Evolutionary conservation across 1,140 invertebrate genomes (phyloP).

Genomic region (Cepaea nemoralis): DNA sequence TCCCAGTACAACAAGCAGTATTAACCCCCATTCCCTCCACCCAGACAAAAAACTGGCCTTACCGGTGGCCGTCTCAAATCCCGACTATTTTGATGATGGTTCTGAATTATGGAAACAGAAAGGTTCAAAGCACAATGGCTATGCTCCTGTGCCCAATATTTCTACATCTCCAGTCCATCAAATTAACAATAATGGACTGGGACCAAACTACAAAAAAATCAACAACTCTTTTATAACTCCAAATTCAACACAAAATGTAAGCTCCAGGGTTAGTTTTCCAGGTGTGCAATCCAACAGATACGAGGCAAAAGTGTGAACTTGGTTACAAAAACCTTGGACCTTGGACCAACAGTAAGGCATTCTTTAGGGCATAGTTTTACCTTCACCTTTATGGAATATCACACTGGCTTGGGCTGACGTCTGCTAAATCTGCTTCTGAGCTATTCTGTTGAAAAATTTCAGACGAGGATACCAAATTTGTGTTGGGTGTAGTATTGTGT

Average conservation of each 20-base stretch:
- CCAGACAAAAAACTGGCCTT: neutral
- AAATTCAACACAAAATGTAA: neutral
- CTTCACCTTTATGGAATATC: neutral
- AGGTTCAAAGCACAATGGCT: neutral
- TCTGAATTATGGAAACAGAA: constrained; percentile 41
- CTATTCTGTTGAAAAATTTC: no score
- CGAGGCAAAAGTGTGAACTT: neutral
- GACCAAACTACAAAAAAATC: neutral
- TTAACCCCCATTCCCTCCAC: neutral
- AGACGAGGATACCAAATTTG: no score
- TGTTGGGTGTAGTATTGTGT: no score
- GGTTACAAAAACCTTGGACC: neutral
- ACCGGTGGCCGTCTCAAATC: constrained; percentile 40
- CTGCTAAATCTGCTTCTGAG: no score
- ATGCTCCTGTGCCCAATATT: constrained; percentile 2
- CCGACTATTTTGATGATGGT: constrained; percentile 45
- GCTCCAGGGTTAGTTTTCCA: neutral
- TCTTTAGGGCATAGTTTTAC: neutral
- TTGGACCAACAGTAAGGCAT: neutral
- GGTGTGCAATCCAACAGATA: neutral
- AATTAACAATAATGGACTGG: neutral
- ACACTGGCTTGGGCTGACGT: neutral
- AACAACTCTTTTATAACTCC: neutral
- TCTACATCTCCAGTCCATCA: constrained; percentile 16
- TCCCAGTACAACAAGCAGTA: neutral